Evolutionary conservation across 2,113 vertebrate species (phyloP).

Genomic region (crab-eating macaque (Macaca fascicularis)): T2T-MFA8v1.1 NC_088376.1:113176001-113176500

Average conservation of each 20-base stretch:
- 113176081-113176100: not conserved
- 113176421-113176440: slow-evolving; percentile 45
- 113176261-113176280: slow-evolving; percentile 28
- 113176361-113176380: slow-evolving; percentile 78
- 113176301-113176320: slow-evolving; percentile 29
- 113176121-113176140: not conserved
- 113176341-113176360: slow-evolving; percentile 74
- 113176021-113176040: not conserved
- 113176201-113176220: not conserved
- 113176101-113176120: not conserved
- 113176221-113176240: not conserved
- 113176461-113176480: slow-evolving; percentile 69
- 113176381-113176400: slow-evolving; percentile 65
- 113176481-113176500: slow-evolving; percentile 65
- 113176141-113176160: not conserved
- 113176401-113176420: slow-evolving; percentile 51
- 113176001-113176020: not conserved
- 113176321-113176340: slow-evolving; percentile 52
- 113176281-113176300: slow-evolving; percentile 47
- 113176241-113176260: not conserved
- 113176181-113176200: not conserved
- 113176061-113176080: not conserved
- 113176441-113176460: slow-evolving; percentile 72
- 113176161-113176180: not conserved
- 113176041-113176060: not conserved